A percentile compares a stretch with the other conserved stretches of the same genome.
These are phyloP conservation scores for Microtus montanus DNA, from an alignment of 2,113 vertebrate genomes.

Conservation along the genomic window DNA sequence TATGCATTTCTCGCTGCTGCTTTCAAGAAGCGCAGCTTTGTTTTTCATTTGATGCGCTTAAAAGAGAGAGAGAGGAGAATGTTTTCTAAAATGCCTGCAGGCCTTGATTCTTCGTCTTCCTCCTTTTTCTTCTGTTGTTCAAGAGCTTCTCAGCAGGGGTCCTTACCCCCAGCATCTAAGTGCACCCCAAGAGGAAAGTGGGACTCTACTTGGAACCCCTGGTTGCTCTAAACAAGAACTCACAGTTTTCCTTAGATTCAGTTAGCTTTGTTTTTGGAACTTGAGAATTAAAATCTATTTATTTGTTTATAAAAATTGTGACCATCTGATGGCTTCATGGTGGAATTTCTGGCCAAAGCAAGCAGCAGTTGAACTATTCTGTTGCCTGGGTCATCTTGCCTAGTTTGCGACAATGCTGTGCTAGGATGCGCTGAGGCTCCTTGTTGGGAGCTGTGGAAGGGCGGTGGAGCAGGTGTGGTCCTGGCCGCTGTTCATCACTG, in stretches of 20 bases:
- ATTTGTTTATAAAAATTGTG: neutral
- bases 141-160: neutral
- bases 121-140: neutral
- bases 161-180: neutral
- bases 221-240: neutral
- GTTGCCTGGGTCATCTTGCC: neutral
- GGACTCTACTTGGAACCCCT: neutral
- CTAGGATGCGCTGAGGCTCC: neutral
- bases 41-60: constrained; percentile 9
- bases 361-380: neutral
- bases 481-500: neutral
- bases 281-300: constrained; percentile 42
- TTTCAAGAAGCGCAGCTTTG: neutral
- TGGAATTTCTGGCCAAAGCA: neutral
- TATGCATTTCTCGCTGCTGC: neutral
- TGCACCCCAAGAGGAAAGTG: neutral
- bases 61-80: neutral
- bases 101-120: neutral
- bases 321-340: constrained; percentile 7
- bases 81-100: neutral
- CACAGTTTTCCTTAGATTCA: neutral
- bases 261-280: constrained; percentile 20
- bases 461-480: neutral
- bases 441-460: neutral
- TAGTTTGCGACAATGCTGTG: neutral